Conservation (phyloP, 2,113 vertebrate genomes). For the Boulengeromyrus knoepffleri region DNA sequence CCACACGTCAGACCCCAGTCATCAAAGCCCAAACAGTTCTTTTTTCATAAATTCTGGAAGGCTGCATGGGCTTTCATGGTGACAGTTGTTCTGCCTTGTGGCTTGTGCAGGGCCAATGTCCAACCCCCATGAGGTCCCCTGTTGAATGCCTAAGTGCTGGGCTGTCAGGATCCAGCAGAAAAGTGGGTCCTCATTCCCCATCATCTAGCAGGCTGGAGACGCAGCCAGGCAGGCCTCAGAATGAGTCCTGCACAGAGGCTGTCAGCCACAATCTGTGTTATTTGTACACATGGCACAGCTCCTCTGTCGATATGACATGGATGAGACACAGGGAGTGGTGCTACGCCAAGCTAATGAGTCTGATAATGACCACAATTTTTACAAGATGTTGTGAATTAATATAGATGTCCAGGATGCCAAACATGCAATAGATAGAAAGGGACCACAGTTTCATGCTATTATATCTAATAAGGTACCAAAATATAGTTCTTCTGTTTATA, state of each 20-base stretch:
- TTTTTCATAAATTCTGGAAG: background rate
- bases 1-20: background rate
- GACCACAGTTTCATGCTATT: background rate
- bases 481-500: background rate
- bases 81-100: background rate
- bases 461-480: background rate
- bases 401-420: background rate
- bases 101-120: background rate
- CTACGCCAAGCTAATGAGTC: conserved; percentile 10
- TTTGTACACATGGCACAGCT: conserved; percentile 1
- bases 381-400: conserved; percentile 22
- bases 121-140: background rate
- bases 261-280: background rate
- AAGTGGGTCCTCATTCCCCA: background rate
- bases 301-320: background rate
- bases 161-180: background rate
- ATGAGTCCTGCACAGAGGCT: background rate
- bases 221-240: background rate
- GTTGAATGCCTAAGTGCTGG: background rate
- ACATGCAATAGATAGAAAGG: background rate
- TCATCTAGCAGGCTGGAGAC: background rate
- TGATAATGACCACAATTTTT: conserved; percentile 15
- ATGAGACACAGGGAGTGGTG: background rate
- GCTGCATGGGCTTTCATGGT: background rate
- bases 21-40: background rate